Percentiles rank a stretch among this genome's conserved stretches.
Evolutionary conservation across 2,888 invertebrate genomes (phyloP).

Genomic region (Drosophila tanythrix): DNA sequence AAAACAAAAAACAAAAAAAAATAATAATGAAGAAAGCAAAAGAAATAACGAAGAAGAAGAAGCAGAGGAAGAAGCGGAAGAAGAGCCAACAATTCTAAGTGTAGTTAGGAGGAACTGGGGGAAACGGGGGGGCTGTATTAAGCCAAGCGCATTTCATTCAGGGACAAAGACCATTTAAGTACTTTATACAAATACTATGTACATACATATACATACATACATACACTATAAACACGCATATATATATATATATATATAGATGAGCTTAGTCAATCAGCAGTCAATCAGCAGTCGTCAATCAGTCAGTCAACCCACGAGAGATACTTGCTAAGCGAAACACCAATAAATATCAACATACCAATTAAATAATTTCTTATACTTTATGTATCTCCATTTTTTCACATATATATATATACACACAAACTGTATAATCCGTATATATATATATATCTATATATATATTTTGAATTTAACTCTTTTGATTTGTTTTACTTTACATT

Average conservation of each 20-base stretch:
- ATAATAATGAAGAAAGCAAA: conserved; percentile 21
- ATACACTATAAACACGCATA: conserved; percentile 24
- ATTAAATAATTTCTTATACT: conserved; percentile 56
- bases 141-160: conserved; percentile 74
- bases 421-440: conserved; percentile 17
- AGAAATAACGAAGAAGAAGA: conserved; percentile 4
- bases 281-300: conserved; percentile 36
- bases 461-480: conserved; percentile 42
- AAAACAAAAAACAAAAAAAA: conserved; percentile 26
- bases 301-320: conserved; percentile 18
- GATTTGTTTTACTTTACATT: conserved; percentile 46
- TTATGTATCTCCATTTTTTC: conserved; percentile 23
- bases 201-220: conserved; percentile 12
- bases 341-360: conserved; percentile 69
- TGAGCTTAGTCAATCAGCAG: conserved; percentile 47
- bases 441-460: conserved; percentile 27
- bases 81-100: conserved; percentile 57
- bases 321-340: conserved; percentile 8
- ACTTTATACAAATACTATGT: conserved; percentile 48
- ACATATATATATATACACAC: neutral
- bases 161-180: conserved; percentile 78
- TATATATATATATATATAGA: conserved; percentile 38
- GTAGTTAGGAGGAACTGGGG: conserved; percentile 19
- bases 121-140: neutral
- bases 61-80: conserved; percentile 16